These are phyloP conservation scores for Leptopilina boulardi DNA, from an alignment of 1,140 invertebrate genomes.

Conservation along the genomic window DNA sequence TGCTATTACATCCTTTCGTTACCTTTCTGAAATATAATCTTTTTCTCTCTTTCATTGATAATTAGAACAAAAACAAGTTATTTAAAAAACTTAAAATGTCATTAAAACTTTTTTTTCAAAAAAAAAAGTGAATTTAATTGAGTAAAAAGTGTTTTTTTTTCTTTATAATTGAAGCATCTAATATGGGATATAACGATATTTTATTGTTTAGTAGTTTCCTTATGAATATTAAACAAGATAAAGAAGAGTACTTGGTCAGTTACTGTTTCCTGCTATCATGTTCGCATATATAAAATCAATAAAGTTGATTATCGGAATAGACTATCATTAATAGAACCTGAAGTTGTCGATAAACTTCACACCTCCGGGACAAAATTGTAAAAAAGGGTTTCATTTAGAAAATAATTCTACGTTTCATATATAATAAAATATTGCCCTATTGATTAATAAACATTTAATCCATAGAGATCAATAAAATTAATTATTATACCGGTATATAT, in stretches of 20 bases:
- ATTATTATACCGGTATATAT: too few species aligned
- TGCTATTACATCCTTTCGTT: neutral
- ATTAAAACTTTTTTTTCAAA: neutral
- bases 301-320: neutral
- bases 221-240: slow-evolving; percentile 9
- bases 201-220: slow-evolving; percentile 5
- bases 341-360: slow-evolving; percentile 9
- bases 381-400: neutral
- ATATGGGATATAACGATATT: neutral
- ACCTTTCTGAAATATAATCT: neutral
- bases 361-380: too few species aligned
- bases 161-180: too few species aligned
- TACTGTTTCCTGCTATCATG: slow-evolving; percentile 21
- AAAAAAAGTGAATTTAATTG: too few species aligned
- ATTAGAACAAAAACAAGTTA: neutral
- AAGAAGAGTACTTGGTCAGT: neutral
- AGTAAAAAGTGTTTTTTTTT: too few species aligned
- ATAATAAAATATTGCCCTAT: neutral
- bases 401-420: neutral
- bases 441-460: neutral
- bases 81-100: neutral
- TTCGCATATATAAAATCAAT: neutral
- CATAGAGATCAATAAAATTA: neutral
- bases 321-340: neutral
- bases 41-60: neutral